Evolutionary conservation across 2,797 vertebrate species (phyloP), one percentile per base, ranked within the genome.

Genomic region (Chromis chromis): DNA sequence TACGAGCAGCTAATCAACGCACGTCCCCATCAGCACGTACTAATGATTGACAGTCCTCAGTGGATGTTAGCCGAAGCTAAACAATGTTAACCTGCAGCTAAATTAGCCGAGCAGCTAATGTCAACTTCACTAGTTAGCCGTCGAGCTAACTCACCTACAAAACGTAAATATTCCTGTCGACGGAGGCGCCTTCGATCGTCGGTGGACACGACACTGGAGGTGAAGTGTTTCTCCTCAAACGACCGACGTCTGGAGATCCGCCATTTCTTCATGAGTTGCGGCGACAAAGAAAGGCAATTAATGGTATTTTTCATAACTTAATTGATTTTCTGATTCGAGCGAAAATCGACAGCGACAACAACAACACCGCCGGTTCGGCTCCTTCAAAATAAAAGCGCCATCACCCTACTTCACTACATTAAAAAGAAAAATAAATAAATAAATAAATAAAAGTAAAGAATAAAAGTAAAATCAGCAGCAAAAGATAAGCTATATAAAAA

Each of bases 231-330:
- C 12, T 44, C 76, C 65, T 79, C 76, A 83, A 71, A 74, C 22
- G 73, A 48, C 66, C 79, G 67, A 73, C 76, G 69, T 80, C 83
- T 88, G 89, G 67, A 92, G 74, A 87, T 89, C 94, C 94, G 94
- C 94, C 94, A 95, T 95, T 89, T 94, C 92, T 88, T 87, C 86
- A 88, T 87, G 89, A 86, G 91, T 91, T 64, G 83, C 92, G 84
- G 88, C 76, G 94, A 93, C 94, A 94, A 95, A 95, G 94, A 95
- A 95, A 95, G 92, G 94, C 94, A 93, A 95, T 95, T 95, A 95
- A 94, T 92, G 94, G 74, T 93, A 91, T 94, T 95, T 94, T 95
- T 95, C 94, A 95, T 93, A 94, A 95, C 91, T 95, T 95, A 95
- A 95, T 95, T 95, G 94, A 95, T 95, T 95, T 95, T 93, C 81